Conservation (phyloP, 2,888 invertebrate species). For the Melikaiella ostensackeni region DNA sequence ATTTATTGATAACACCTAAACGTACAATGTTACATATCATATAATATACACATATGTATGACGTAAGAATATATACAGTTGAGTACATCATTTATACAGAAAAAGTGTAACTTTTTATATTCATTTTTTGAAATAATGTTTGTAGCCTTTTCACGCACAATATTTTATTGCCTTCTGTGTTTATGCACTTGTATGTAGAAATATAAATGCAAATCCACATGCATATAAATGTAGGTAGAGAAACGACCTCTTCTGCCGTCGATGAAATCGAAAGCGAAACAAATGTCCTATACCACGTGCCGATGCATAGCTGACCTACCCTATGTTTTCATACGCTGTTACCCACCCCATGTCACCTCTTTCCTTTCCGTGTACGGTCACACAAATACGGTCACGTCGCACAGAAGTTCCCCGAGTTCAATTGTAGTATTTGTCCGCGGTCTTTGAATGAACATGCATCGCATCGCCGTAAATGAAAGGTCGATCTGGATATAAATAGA, state of each 20-base stretch:
- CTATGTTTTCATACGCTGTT: neutral
- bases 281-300: slow-evolving; percentile 26
- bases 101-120: no score
- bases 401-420: slow-evolving; percentile 3
- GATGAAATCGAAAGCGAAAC: slow-evolving; percentile 59
- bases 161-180: neutral
- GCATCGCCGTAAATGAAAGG: slow-evolving; percentile 5
- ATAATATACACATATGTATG: no score
- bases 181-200: neutral
- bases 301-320: slow-evolving; percentile 8
- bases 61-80: no score
- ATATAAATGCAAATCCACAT: neutral
- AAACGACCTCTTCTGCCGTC: slow-evolving; percentile 3
- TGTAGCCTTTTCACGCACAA: neutral
- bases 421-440: slow-evolving; percentile 6
- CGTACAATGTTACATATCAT: no score
- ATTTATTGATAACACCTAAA: no score
- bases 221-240: neutral
- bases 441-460: slow-evolving; percentile 2
- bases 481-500: slow-evolving; percentile 5
- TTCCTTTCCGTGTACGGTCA: neutral
- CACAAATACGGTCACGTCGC: slow-evolving; percentile 1
- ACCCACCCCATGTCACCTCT: neutral
- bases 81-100: no score
- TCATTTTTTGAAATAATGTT: no score